These are phyloP conservation scores for Tylochromis polylepis DNA, from an alignment of 2,113 vertebrate species.

Conservation along the genomic window DNA sequence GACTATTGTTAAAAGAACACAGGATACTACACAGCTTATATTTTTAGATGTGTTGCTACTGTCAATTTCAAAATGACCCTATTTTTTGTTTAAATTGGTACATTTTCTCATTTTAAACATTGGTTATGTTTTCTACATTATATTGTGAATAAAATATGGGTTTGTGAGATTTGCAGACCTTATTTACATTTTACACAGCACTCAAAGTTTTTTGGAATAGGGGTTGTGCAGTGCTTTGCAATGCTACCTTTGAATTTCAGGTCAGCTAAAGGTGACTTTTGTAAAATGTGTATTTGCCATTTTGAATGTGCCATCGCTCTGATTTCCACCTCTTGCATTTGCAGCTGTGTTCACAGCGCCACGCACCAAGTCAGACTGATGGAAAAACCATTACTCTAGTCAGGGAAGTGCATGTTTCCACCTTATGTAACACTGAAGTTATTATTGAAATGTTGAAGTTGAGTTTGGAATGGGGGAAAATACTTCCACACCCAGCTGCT, in stretches of 20 bases:
- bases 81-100: neutral
- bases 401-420: neutral
- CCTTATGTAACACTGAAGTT: neutral
- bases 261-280: neutral
- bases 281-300: neutral
- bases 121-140: neutral
- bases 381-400: neutral
- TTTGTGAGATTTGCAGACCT: neutral
- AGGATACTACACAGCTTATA: neutral
- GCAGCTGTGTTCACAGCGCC: neutral
- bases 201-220: neutral
- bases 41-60: neutral
- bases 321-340: neutral
- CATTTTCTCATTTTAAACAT: neutral
- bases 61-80: neutral
- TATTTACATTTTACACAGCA: neutral
- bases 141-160: neutral
- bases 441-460: neutral
- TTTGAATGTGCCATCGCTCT: neutral
- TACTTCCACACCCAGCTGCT: neutral
- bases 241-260: neutral
- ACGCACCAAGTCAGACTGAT: neutral
- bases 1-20: neutral
- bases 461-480: neutral
- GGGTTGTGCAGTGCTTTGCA: neutral